Evolutionary conservation across 2,797 vertebrate genomes (phyloP), one percentile per base, ranked within the genome.

Genomic region (Taenioides sp.): DNA sequence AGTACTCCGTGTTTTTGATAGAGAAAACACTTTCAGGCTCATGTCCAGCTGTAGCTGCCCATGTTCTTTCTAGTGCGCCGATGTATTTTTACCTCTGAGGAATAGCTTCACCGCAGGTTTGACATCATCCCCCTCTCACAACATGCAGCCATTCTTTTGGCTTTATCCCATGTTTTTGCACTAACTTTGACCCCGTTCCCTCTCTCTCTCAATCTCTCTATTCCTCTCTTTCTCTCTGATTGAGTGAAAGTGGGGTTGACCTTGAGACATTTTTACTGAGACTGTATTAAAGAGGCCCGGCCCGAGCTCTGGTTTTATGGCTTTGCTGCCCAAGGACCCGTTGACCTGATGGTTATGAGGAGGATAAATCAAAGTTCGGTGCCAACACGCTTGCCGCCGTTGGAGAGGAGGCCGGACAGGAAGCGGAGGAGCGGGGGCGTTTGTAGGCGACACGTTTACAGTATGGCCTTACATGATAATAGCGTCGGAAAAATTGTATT

Each of bases 341-440:
- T 84, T 88, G 88, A 90, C 88, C 89, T 86, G 88, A 88, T 81
- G 83, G 88, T 87, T 92, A 91, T 92, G 91, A 91, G 80, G 55
- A 79, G 90, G 86, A 93, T 93, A 91, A 92, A 93, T 93, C 90
- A 91, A 86, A 89, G 86, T 81, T 91, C 83, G 79, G 85, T 87
- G 87, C 85, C 88, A 87, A 84, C 86, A 82, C 75, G 58, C 76
- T 84, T 82, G 86, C 81, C 78, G 71, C 70, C 70, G 81, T 12
- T 17, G 71, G 75, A 79, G 69, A 78, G 78, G 77, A 84, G 77
- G 82, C 83, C 28, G 61, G 74, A 67, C 69, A 4, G 5, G 62
- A 67, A 49, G 4, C 16, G 16, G 25, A 16, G 57, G 16, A 5
- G 9, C 25, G 5, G 66, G 74, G n/a, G 73, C 57, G 6, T 63